These are phyloP conservation scores for Papilio glaucus DNA, from an alignment of 1,140 invertebrate species.

Conservation along the genomic window DNA sequence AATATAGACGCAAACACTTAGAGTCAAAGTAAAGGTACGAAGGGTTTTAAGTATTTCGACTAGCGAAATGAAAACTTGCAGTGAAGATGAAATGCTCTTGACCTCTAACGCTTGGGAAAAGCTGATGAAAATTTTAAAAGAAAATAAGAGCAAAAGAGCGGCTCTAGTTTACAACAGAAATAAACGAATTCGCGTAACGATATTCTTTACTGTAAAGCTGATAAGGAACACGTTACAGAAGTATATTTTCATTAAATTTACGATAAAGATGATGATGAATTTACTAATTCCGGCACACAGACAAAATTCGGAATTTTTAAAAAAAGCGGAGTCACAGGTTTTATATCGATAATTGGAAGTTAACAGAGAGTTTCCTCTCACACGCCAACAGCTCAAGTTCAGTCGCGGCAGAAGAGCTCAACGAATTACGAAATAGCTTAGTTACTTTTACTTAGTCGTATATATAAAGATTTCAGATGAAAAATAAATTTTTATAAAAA, in stretches of 20 bases:
- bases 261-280: too few species aligned
- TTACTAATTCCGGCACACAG: too few species aligned
- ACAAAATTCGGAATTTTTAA: too few species aligned
- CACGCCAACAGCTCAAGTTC: not conserved
- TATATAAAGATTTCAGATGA: conserved; percentile 30
- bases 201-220: not conserved
- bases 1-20: conserved; percentile 11
- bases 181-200: conserved; percentile 6
- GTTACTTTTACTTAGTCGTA: not conserved
- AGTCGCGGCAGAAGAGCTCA: not conserved
- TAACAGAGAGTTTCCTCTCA: not conserved
- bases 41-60: conserved; percentile 49
- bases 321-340: too few species aligned
- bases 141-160: conserved; percentile 49
- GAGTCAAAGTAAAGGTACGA: conserved; percentile 37
- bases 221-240: not conserved
- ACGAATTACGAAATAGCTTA: not conserved
- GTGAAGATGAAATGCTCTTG: conserved; percentile 61
- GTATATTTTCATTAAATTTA: too few species aligned
- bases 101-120: conserved; percentile 54
- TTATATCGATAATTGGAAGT: not conserved
- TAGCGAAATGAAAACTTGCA: conserved; percentile 53
- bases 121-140: conserved; percentile 61
- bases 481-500: conserved; percentile 45
- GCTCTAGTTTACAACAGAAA: conserved; percentile 43